Conservation (phyloP, 2,888 invertebrate species). For the Arrhopalites spinosus region DNA sequence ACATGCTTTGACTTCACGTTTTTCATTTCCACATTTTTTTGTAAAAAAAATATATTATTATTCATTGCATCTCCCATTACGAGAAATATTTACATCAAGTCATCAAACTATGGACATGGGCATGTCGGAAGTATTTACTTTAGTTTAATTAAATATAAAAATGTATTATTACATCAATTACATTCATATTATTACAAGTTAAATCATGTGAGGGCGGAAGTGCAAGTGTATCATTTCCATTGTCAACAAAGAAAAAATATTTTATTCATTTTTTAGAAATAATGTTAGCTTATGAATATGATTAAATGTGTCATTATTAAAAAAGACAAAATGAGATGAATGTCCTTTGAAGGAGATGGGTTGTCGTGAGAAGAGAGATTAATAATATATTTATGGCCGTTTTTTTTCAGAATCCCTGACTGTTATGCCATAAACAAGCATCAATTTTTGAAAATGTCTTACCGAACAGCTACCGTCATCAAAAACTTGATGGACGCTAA, state of each 20-base stretch:
- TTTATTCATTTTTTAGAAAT: too few species aligned
- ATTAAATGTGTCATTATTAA: too few species aligned
- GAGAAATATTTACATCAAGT: too few species aligned
- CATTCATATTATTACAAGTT: not conserved
- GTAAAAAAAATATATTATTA: too few species aligned
- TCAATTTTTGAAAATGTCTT: conserved; percentile 54
- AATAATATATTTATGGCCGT: not conserved
- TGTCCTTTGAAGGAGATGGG: not conserved
- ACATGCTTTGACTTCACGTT: too few species aligned
- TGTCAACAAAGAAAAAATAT: too few species aligned
- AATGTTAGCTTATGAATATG: too few species aligned
- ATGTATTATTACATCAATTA: not conserved
- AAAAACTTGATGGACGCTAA: conserved; percentile 49
- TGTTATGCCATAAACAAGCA: conserved; percentile 54
- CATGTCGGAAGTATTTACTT: not conserved
- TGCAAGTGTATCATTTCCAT: too few species aligned
- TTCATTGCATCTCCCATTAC: too few species aligned
- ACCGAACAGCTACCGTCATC: conserved; percentile 51
- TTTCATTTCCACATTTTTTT: too few species aligned
- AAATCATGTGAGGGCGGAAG: not conserved
- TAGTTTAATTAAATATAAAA: not conserved
- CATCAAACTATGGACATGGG: too few species aligned
- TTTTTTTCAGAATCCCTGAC: conserved; percentile 51
- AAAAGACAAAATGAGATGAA: not conserved
- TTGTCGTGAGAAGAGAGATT: not conserved